Evolutionary conservation across 2,113 vertebrate genomes (phyloP).

Genomic region (Chaetorhynchus papuensis): DNA sequence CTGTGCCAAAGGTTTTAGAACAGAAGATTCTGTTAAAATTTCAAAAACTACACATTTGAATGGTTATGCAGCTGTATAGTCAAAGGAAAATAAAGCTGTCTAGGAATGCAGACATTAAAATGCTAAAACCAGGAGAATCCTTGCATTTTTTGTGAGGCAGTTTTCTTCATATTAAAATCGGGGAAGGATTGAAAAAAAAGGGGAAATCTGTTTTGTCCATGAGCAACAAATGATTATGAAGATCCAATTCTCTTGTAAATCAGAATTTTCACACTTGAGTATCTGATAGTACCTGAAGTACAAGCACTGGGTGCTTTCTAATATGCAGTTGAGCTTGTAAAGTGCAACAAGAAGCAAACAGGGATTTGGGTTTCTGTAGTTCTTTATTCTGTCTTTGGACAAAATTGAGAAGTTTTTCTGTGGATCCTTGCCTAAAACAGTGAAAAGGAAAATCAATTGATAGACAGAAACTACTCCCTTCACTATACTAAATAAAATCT

Average conservation of each 20-base stretch:
- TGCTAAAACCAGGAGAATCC: neutral
- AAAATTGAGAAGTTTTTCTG: neutral
- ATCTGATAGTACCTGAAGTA: neutral
- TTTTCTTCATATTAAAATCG: neutral
- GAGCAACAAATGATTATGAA: neutral
- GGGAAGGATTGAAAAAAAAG: neutral
- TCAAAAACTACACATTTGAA: neutral
- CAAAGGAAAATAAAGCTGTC: neutral
- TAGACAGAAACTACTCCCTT: neutral
- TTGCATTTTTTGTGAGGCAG: neutral
- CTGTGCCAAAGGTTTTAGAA: neutral
- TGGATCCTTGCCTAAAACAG: neutral
- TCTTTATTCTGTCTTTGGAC: neutral
- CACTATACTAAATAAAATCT: neutral
- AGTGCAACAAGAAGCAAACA: neutral
- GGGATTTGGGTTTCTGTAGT: neutral
- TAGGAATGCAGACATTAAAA: neutral
- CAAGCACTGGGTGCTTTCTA: neutral
- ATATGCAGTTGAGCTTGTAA: neutral
- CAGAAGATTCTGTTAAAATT: neutral
- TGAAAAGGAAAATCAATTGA: neutral
- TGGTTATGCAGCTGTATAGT: neutral
- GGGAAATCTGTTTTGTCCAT: neutral
- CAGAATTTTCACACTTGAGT: neutral
- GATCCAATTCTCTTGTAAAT: neutral